phyloP scores from a whole-genome alignment of 2,888 invertebrate genomes.

The Cylindroiulus punctatus region DNA sequence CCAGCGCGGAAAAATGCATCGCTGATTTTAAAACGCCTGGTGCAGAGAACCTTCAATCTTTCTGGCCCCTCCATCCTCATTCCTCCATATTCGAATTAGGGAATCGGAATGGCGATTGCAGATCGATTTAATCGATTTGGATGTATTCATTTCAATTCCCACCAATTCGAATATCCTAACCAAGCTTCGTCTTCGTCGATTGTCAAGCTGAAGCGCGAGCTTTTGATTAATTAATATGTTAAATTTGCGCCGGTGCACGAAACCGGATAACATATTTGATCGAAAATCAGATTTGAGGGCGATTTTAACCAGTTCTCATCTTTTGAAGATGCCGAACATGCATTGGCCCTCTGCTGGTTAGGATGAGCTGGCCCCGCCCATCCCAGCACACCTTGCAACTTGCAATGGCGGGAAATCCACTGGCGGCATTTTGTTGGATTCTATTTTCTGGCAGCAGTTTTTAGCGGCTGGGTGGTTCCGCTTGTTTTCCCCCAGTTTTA shows the following conservation, averaged over 20 bases:
- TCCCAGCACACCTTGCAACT: slow-evolving; percentile 42
- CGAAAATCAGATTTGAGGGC: neutral
- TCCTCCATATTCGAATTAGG: neutral
- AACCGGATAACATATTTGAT: neutral
- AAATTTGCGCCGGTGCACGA: neutral
- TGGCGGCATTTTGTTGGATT: slow-evolving; percentile 24
- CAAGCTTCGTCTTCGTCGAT: neutral
- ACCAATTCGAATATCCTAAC: neutral
- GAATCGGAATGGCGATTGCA: too few species aligned
- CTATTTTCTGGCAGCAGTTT: neutral
- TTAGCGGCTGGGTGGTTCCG: neutral
- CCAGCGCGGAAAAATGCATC: slow-evolving; percentile 70
- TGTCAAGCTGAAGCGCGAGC: neutral
- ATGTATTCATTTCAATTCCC: too few species aligned
- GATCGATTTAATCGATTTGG: neutral
- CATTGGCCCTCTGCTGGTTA: neutral
- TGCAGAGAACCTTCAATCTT: neutral
- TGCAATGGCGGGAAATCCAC: slow-evolving; percentile 13
- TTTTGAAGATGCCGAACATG: neutral
- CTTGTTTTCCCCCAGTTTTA: neutral
- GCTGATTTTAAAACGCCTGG: slow-evolving; percentile 60
- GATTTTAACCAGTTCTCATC: neutral
- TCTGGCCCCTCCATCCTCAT: neutral
- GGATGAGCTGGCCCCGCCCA: neutral
- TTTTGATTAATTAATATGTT: neutral